Base-by-base conservation (phyloP, 2,113 vertebrate species). In the Nothobranchius furzeri region DNA sequence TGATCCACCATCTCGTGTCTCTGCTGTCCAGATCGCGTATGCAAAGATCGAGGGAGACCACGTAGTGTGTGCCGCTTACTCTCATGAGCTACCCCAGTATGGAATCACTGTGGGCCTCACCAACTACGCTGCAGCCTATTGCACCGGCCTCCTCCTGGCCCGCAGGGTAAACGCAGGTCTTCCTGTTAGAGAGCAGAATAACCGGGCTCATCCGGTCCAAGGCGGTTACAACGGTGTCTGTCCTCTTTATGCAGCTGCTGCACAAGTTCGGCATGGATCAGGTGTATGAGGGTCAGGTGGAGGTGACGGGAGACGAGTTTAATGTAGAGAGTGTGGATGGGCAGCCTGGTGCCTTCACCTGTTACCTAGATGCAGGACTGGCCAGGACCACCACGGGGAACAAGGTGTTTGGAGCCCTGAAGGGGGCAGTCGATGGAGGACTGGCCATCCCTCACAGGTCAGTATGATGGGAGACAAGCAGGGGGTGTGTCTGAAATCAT, bases 351-450 rank as follows among this genome's bases (percentile, higher is more conserved):
- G 96, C 96, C 82, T 99, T 99, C 85, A 97, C 96, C 0, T 99
- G 97, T 85, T 99, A 96, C 83, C 90, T 99, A 84, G 98, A 99
- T 35, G 96, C 97, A 8, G 98, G 98, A n/a, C 94, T 99, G 63
- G 94, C 96, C 86, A 95, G 98, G 85, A 99, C 98, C 84, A 96
- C 96, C 42, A 99, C 98, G 65, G 98, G 98, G 73, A 99, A 99
- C 93, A 99, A 98, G 92, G 97, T 98, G 74, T 99, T 99, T 14
- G 98, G 97, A 55, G 96, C 95, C n/a, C 91, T 99, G 57, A 99
- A 99, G 83, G 98, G 98, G 59, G 97, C 97, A 0, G 96, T 98
- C 12, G 98, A 99, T 20, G 98, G 98, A 67, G 98, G 98, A 30
- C 90, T 99, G 52, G 95, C 98, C 59, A 99, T 99, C 72, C 98